phyloP scores from a whole-genome alignment of 2,797 vertebrate genomes.

The Florisuga fusca region DNA sequence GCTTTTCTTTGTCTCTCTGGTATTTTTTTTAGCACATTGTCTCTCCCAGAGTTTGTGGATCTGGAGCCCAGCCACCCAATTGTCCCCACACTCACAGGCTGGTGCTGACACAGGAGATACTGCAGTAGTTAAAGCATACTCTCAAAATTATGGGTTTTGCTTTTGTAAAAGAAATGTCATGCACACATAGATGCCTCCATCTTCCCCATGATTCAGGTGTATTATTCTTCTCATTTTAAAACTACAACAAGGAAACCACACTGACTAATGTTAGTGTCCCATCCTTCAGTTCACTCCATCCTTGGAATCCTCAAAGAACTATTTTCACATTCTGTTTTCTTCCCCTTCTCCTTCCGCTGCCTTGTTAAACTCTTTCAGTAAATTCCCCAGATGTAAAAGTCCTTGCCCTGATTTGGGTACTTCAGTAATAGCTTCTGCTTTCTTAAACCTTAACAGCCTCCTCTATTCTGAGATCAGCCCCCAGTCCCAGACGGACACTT shows the following conservation, averaged over 20 bases:
- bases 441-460: background rate
- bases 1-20: background rate
- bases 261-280: background rate
- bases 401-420: background rate
- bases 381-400: background rate
- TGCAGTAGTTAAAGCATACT: background rate
- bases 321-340: background rate
- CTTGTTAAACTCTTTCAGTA: background rate
- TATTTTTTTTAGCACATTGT: background rate
- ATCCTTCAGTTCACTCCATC: background rate
- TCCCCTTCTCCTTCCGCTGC: background rate
- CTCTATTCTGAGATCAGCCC: background rate
- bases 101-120: background rate
- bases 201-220: background rate
- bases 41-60: background rate
- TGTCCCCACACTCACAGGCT: background rate
- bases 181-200: background rate
- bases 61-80: background rate
- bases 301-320: background rate
- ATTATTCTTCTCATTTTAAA: background rate
- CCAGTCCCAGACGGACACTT: background rate
- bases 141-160: background rate
- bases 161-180: background rate
- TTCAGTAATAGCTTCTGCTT: background rate
- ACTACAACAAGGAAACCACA: background rate